Base-by-base conservation (phyloP, 1,140 invertebrate species). In the Temnothorax nylanderi region DNA sequence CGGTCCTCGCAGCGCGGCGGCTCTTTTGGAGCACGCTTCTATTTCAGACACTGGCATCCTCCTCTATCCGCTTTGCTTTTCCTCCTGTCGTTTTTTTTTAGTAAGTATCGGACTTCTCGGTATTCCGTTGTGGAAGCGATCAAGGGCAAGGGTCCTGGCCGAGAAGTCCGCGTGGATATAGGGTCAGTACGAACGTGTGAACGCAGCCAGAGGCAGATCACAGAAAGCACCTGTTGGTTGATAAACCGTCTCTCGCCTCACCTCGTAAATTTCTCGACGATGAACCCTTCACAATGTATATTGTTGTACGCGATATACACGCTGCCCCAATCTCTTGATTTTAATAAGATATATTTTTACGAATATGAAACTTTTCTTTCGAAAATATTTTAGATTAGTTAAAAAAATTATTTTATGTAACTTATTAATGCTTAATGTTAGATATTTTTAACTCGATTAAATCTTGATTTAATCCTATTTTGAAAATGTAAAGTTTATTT, bases 171-270 rank as follows among this genome's bases (percentile, higher is more conserved):
- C 84, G 67, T 87, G 74, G 84, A 67, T 62, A 67, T 62, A 56
- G 60, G 49, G 62, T 81, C 67, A 41, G 54, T 85, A 41, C 32
- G 62, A 87, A 88, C 87, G 89, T 82, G 88, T 86, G 90, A 88
- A 85, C 77, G 32, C 75, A 80, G 67, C 71, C 84, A 51, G 60
- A 75, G 41, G 56, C 54, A 88, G 51, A 84, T 87, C 75, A 64
- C 85, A 65, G 69, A 85, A 88, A 87, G 75, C 89, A 91, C 89
- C 81, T 91, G 89, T 89, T 90, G 80, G 81, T 72, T 60, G 26
- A 26, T 58, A 74, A 67, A 58, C 69, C 56, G 86, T 77, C 71
- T 58, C 49, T 67, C 80, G 44, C 18, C 16, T 44, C 58, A 34
- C 41, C 75, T 90, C 78, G 80, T 85, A 90, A 90, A 89, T 90